Base-by-base conservation (phyloP, 2,113 vertebrate genomes). In the Australoheros scitulus region DNA sequence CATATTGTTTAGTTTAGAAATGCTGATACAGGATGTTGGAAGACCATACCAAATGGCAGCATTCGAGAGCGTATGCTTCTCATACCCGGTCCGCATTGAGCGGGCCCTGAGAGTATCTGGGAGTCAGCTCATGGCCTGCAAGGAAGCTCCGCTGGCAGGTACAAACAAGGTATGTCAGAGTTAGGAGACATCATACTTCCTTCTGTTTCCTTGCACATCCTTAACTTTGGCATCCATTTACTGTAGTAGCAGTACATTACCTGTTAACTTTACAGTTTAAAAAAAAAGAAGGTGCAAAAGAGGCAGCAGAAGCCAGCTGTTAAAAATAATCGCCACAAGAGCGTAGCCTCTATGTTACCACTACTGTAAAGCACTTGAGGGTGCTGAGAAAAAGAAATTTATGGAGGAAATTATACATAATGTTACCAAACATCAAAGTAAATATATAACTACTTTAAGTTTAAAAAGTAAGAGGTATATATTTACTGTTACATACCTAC, bases 151-250 rank as follows among this genome's bases (percentile, higher is more conserved):
- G 97, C 98, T 99, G 98, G 98, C 98, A 98, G 98, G 98, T 99
- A 99, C 98, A 99, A 99, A 99, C 98, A 99, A 99, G 98, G 98
- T 98, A 99, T 99, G 97, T 99, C 98, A 99, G 97, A 99, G 98
- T 99, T 98, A 99, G 98, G 97, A 99, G 97, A 97, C 97, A 99
- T 98, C 97, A 98, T 89, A 95, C 95, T 96, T 96, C 91, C 90
- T 93, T 90, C 83, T 91, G 90, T 97, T 97, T 96, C 94, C 96
- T 97, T 97, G 96, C 94, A 98, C 97, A 97, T 99, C 97, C 97
- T 98, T 97, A 97, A 97, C 97, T 98, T 94, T 94, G 93, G 97
- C 96, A 98, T 97, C 97, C 97, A 98, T 94, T 97, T 97, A 93
- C 89, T 91, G 93, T 93, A 93, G 93, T 93, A 99, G 97, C 97